phyloP scores from a whole-genome alignment of 2,113 vertebrate species.

The Pterophyllum scalare region DNA sequence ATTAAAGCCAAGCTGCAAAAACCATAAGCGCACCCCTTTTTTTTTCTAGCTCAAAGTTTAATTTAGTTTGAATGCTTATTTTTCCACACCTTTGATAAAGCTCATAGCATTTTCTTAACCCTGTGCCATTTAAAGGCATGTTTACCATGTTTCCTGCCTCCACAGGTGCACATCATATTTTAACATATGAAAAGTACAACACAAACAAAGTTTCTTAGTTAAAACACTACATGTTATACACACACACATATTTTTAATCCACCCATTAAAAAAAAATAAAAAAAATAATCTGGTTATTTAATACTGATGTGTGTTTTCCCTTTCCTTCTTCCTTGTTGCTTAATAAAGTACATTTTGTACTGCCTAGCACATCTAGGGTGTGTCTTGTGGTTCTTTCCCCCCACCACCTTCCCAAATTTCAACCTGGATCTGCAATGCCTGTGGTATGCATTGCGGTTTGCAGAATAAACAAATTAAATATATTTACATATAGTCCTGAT shows the following conservation, averaged over 20 bases:
- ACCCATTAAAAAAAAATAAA: no score
- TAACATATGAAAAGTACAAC: background rate
- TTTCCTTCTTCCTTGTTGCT: background rate
- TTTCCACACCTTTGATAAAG: no score
- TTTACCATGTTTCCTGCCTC: background rate
- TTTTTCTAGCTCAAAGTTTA: background rate
- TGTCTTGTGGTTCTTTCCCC: background rate
- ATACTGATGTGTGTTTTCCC: background rate
- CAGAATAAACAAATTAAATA: background rate
- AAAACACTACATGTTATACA: background rate
- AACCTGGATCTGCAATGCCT: background rate
- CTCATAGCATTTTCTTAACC: background rate
- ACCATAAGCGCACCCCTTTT: background rate
- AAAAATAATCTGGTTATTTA: no score
- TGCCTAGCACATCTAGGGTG: background rate
- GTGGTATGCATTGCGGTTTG: background rate
- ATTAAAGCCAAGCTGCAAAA: background rate
- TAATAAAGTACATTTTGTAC: background rate
- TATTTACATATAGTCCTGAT: no score
- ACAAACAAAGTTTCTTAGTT: background rate
- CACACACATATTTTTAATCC: no score
- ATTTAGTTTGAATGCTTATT: background rate
- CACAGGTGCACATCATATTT: background rate
- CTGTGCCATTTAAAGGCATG: background rate
- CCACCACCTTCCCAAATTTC: background rate